Evolutionary conservation across 2,797 vertebrate species (phyloP), one percentile per base, ranked within the genome.

Genomic region (Arrhamphus sclerolepis): DNA sequence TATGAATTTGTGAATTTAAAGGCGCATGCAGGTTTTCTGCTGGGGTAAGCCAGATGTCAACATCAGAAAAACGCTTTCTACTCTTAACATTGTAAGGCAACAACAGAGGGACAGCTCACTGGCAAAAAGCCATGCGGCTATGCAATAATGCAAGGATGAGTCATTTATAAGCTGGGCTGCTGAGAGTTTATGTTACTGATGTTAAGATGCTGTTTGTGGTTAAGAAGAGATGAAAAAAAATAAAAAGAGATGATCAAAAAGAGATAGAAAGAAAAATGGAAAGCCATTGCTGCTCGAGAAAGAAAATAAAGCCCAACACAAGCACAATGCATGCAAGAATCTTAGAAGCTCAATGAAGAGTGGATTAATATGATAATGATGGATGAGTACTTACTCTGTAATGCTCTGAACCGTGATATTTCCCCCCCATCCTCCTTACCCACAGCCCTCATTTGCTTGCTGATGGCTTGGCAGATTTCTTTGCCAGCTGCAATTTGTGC

Each of bases 361-460:
- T 44, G 26, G 70, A 48, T 59, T 70, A 39, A 75, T 75, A 56
- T 61, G 48, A 70, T 79, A 78, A 86, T 71, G 82, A 86, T 80
- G 78, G 87, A 89, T 85, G 87, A 87, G 84, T 93, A 92, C 92
- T 94, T 92, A 91, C 91, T 92, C 90, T 93, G 91, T 68, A 92
- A 81, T 77, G 89, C 90, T 93, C 89, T 92, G 92, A 93, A 92
- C 86, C 91, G 87, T 89, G 92, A 92, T 49, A 93, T 87, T 89
- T 91, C 91, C 90, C 90, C 91, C 89, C 91, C 88, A 83, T 92
- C 87, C 87, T 90, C 90, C 93, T 97, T 93, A 99, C 98, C 98
- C 85, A 99, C 96, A 85, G 96, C 95, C 92, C 96, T 98, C 97
- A 98, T 99, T 83, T 99, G 98, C 84, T 98, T 99, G 83, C 92